Percentiles rank a stretch among this genome's conserved stretches.
Conservation (phyloP, 2,113 vertebrate genomes). For the Penelope pileata region DNA sequence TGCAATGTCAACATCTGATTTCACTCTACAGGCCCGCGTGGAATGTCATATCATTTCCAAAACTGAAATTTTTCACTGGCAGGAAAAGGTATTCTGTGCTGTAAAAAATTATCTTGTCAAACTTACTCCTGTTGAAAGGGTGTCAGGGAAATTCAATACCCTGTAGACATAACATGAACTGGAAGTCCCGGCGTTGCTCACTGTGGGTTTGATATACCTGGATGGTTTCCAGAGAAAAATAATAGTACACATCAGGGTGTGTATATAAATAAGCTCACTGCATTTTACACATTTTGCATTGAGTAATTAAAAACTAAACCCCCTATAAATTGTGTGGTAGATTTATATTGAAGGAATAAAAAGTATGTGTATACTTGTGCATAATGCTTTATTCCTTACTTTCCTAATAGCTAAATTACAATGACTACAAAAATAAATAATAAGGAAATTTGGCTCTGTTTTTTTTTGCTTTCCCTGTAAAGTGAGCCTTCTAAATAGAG, state of each 20-base stretch:
- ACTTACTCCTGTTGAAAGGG: not conserved
- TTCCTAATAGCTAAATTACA: not conserved
- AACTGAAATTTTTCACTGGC: not conserved
- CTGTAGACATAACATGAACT: not conserved
- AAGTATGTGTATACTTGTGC: not conserved
- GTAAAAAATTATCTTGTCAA: not conserved
- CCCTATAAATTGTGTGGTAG: not conserved
- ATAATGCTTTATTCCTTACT: not conserved
- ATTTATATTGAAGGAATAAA: not conserved
- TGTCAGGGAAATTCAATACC: not conserved
- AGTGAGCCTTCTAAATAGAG: not conserved
- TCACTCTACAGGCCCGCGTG: fast-evolving
- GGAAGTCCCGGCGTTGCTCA: not conserved
- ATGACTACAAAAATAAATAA: not conserved
- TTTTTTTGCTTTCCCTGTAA: not conserved
- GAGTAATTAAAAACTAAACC: not conserved
- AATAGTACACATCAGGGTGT: not conserved
- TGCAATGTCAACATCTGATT: not conserved
- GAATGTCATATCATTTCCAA: not conserved
- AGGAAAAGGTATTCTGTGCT: not conserved
- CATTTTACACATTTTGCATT: not conserved
- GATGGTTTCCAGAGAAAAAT: not conserved
- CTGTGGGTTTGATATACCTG: not conserved
- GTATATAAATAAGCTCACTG: not conserved
- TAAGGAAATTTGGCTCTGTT: not conserved